Percentiles rank a stretch among this genome's conserved stretches.
These are phyloP conservation scores for Spinus olivaceus DNA, from an alignment of 2,797 vertebrate genomes.

Conservation along the genomic window DNA sequence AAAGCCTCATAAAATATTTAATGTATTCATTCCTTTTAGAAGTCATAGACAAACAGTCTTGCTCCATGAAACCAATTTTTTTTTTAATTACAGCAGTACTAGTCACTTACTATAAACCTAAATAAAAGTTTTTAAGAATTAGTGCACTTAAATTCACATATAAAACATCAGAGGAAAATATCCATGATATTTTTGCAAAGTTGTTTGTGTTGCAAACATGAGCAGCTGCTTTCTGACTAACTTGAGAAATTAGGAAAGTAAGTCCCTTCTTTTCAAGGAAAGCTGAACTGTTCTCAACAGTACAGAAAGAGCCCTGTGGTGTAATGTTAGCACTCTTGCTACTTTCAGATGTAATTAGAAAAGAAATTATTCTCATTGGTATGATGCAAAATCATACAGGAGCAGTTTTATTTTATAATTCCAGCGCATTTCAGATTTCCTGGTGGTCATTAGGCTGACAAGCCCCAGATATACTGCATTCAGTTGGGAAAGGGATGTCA, in stretches of 20 bases:
- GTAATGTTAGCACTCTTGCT: not conserved
- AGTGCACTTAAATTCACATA: not conserved
- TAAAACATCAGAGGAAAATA: not conserved
- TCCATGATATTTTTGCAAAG: not conserved
- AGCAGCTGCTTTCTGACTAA: not conserved
- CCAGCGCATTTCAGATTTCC: not conserved
- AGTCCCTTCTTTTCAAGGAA: not conserved
- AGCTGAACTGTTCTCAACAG: not conserved
- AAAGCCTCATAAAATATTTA: conserved; percentile 17
- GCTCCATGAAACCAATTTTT: not conserved
- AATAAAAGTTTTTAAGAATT: not conserved
- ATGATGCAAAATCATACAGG: not conserved
- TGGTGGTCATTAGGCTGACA: not conserved
- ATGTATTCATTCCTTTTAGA: not conserved
- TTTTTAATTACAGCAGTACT: not conserved
- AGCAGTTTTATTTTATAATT: not conserved
- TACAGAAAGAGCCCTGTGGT: not conserved
- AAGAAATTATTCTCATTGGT: not conserved
- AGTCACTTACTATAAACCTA: not conserved
- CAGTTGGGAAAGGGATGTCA: not conserved
- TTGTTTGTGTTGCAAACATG: not conserved
- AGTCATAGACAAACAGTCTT: not conserved
- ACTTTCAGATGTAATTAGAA: not conserved
- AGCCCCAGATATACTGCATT: not conserved
- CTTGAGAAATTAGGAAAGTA: not conserved